Evolutionary conservation across 2,113 vertebrate species (phyloP), one percentile per base, ranked within the genome.

Genomic region (Gracilinanus agilis): DNA sequence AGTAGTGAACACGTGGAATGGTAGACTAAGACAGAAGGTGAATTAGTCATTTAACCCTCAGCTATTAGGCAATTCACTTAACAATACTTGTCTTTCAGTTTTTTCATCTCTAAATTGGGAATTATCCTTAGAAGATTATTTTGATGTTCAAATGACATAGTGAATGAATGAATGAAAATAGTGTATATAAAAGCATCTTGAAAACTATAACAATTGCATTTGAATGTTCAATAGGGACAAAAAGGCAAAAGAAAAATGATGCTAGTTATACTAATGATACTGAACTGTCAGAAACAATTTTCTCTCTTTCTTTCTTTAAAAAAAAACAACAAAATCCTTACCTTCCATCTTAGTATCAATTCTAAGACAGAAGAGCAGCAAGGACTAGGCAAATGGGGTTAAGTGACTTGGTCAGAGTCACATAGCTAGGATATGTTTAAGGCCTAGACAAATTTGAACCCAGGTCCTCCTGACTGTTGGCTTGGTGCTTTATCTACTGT

Each of bases 1-100:
- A 83, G 53, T 90, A 53, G 53, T 90, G 94, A 97, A 92, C 55
- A 96, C 61, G 27, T 88, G 92, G 91, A 24, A 67, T 89, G n/a
- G 34, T 54, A 95, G 94, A 61, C 89, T 90, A 97, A 91, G 58
- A 90, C 95, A 89, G 94, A 93, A 90, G 67, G 24, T 91, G 90
- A 93, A n/a, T 54, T 88, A 55, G 55, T 95, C 56, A 54, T 95
- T 95, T 94, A 61, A 89, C 93, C 49, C 5, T n/a, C 6, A 67
- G 55, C 1, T 93, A 27, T 44, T 95, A 56, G 9, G 55, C 89
- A 12, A 67, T 0, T 93, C 23, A 88, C 92, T 95, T 95, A 93
- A 91, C 55, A 67, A 19, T 75, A 3, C 90, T 95, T 24, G 0
- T 67, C 83, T 91, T 96, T 96, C 92, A 29, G 24, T 91, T 93